Conservation (phyloP, 2,888 invertebrate species). For the Heliconius cydno region DNA sequence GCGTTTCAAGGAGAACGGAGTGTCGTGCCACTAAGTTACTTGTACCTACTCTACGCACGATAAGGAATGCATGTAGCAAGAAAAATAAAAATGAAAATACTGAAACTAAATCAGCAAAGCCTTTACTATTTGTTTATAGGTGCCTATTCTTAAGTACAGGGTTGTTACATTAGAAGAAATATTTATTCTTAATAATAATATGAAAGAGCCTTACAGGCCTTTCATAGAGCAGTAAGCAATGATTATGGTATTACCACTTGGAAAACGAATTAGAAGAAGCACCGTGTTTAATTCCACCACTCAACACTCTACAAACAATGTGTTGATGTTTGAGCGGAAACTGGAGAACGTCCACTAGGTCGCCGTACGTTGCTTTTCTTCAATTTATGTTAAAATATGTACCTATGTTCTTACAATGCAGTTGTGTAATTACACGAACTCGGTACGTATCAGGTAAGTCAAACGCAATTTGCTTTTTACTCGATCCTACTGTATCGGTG, state of each 20-base stretch:
- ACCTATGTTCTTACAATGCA: too few relatives aligned
- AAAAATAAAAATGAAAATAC: background rate
- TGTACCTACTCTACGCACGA: background rate
- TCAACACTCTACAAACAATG: background rate
- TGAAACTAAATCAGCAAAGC: slow-evolving; percentile 10
- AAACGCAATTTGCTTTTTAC: too few relatives aligned
- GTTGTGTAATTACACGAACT: too few relatives aligned
- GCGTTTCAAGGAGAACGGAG: background rate
- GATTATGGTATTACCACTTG: too few relatives aligned
- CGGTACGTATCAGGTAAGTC: too few relatives aligned
- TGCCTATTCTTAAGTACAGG: slow-evolving; percentile 11
- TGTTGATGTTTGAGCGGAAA: background rate
- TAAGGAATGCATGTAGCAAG: background rate
- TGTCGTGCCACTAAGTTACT: background rate
- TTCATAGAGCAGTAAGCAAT: too few relatives aligned
- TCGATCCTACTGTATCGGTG: too few relatives aligned
- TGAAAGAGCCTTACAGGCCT: background rate
- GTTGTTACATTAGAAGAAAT: background rate
- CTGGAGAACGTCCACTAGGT: background rate
- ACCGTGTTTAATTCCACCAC: background rate
- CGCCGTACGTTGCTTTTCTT: too few relatives aligned
- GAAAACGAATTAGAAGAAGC: too few relatives aligned
- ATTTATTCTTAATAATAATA: background rate
- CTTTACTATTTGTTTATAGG: slow-evolving; percentile 13
- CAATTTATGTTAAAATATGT: too few relatives aligned